Evolutionary conservation across 2,797 vertebrate genomes (phyloP).

Genomic region (Megalops cyprinoides): DNA sequence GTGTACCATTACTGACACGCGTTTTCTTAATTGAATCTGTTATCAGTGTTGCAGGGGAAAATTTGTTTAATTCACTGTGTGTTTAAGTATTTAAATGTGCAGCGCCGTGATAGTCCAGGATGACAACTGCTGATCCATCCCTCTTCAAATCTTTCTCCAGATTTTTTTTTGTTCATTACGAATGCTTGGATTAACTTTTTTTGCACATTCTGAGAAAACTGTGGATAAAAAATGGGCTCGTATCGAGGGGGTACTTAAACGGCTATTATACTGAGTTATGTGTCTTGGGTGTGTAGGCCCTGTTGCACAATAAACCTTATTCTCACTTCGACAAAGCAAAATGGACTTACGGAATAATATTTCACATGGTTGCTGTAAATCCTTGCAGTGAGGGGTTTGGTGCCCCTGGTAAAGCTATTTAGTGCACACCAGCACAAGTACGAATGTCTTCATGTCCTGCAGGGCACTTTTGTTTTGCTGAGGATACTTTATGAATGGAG

Average conservation of each 20-base stretch:
- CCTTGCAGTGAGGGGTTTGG: slow-evolving; percentile 27
- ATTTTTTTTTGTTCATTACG: neutral
- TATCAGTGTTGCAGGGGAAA: neutral
- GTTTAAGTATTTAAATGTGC: neutral
- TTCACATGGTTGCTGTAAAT: slow-evolving; percentile 44
- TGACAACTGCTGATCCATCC: too few relatives aligned
- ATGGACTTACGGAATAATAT: slow-evolving; percentile 54
- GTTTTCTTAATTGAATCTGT: neutral
- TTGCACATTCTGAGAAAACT: slow-evolving; percentile 43
- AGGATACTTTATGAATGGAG: neutral
- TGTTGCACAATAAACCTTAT: slow-evolving; percentile 56
- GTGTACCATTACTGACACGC: too few relatives aligned
- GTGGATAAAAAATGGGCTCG: slow-evolving; percentile 35
- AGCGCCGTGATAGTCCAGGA: neutral
- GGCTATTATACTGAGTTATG: slow-evolving; percentile 54
- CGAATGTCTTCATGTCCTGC: slow-evolving; percentile 28
- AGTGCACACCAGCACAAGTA: slow-evolving; percentile 52
- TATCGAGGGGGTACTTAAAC: slow-evolving; percentile 40
- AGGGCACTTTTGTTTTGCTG: neutral
- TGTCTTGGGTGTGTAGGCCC: slow-evolving; percentile 45
- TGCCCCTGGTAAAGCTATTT: slow-evolving; percentile 56
- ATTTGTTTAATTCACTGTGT: neutral
- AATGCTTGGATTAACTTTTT: slow-evolving; percentile 34
- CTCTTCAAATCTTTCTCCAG: slow-evolving; percentile 7
- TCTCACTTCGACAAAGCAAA: slow-evolving; percentile 54